Conservation (phyloP, 2,113 vertebrate genomes). For the Limanda limanda region DNA sequence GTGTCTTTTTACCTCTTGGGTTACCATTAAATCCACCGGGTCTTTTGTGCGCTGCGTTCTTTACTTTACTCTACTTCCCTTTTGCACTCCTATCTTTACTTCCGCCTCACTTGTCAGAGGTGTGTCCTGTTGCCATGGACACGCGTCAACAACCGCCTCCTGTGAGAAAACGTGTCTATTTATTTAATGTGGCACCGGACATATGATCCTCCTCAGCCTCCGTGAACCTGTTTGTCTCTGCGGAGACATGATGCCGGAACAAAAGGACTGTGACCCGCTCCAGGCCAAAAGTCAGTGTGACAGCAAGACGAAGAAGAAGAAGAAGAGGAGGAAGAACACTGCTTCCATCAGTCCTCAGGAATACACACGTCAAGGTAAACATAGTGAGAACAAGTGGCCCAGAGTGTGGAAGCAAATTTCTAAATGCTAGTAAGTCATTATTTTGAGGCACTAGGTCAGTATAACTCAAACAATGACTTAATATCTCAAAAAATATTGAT, state of each 20-base stretch:
- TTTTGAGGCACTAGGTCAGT: too few species aligned
- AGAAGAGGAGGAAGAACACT: conserved; percentile 48
- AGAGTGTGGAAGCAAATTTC: too few species aligned
- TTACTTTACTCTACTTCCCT: not conserved
- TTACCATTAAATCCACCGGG: too few species aligned
- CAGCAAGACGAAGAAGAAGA: conserved; percentile 64
- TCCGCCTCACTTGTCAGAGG: not conserved
- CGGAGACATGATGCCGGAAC: conserved; percentile 33
- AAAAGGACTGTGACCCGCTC: conserved; percentile 18
- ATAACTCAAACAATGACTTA: too few species aligned
- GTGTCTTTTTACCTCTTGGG: too few species aligned
- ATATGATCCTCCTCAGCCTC: too few species aligned
- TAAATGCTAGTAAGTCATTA: too few species aligned
- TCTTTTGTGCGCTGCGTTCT: too few species aligned
- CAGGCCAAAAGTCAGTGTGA: conserved; percentile 27
- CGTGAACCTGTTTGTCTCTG: not conserved
- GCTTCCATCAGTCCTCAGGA: conserved; percentile 31
- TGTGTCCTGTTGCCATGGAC: conserved; percentile 48
- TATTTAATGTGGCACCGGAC: too few species aligned
- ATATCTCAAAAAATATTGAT: too few species aligned
- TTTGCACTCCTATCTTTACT: too few species aligned
- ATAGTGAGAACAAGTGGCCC: not conserved
- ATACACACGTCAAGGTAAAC: conserved; percentile 62
- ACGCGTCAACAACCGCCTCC: conserved; percentile 32
- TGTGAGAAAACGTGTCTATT: not conserved